Percentiles rank a stretch among this genome's conserved stretches.
Conservation (phyloP, 2,888 invertebrate species). For the Sphecodes monilicornis region DNA sequence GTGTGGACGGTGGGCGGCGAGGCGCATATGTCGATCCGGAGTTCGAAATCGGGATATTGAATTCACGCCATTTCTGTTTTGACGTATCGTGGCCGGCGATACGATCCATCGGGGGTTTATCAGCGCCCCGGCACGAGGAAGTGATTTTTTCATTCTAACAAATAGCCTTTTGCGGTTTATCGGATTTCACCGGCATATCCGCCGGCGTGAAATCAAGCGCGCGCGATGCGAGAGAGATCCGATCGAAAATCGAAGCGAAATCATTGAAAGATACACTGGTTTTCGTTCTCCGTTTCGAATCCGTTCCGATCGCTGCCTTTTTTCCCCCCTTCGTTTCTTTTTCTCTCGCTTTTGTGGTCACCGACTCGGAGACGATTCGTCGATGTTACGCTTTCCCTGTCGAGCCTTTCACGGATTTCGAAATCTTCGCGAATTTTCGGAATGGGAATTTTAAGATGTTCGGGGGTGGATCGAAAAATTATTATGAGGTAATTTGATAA, state of each 20-base stretch:
- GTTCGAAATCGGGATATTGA: conserved; percentile 82
- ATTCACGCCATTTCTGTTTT: conserved; percentile 84
- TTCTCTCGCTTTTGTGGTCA: background rate
- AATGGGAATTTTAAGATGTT: too few species aligned
- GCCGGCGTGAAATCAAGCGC: conserved; percentile 71
- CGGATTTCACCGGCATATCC: conserved; percentile 75
- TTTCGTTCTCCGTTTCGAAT: conserved; percentile 22
- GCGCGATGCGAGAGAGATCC: conserved; percentile 43
- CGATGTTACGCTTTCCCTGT: background rate
- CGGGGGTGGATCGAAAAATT: too few species aligned
- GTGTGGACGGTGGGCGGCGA: conserved; percentile 45
- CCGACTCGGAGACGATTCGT: background rate
- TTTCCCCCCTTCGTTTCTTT: background rate
- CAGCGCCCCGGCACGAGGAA: conserved; percentile 76
- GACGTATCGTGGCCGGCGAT: conserved; percentile 79
- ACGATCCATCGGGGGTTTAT: conserved; percentile 75
- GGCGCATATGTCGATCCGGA: conserved; percentile 67
- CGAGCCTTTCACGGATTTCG: background rate
- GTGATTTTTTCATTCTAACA: conserved; percentile 82
- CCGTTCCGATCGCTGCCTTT: background rate
- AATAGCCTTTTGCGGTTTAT: conserved; percentile 83
- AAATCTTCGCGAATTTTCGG: background rate
- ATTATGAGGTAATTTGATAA: too few species aligned
- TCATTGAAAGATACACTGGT: conserved; percentile 58
- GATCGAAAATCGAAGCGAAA: conserved; percentile 61